A percentile compares a stretch with the other conserved stretches of the same genome.
Conservation (phyloP, 2,113 vertebrate genomes). For the Sakesphorus luctuosus region DNA sequence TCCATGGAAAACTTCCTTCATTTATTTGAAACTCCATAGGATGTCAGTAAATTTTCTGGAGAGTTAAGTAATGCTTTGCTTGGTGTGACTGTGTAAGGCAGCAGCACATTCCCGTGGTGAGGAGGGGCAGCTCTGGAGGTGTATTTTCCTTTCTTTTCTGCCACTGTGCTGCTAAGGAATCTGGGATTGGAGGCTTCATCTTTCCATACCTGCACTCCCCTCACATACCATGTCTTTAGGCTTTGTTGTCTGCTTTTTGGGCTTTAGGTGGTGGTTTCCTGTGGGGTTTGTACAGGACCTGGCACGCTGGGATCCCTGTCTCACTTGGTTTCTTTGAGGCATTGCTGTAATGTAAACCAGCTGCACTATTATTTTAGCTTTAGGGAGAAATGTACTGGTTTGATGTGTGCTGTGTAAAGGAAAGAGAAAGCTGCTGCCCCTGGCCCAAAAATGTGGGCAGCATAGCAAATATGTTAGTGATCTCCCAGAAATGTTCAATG, state of each 20-base stretch:
- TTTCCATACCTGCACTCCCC: neutral
- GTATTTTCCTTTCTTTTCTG: neutral
- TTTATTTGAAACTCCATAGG: neutral
- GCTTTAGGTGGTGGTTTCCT: neutral
- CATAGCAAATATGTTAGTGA: constrained; percentile 1
- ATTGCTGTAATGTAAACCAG: neutral
- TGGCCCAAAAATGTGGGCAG: constrained; percentile 23
- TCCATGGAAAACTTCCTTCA: neutral
- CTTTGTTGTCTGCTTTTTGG: neutral
- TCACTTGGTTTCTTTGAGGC: constrained; percentile 9
- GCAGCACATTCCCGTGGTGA: neutral
- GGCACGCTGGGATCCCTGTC: neutral
- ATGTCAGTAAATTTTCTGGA: neutral
- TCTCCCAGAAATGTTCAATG: constrained; percentile 50
- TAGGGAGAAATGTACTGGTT: constrained; percentile 30
- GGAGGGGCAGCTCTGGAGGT: neutral
- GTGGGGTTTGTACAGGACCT: neutral
- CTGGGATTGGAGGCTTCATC: neutral
- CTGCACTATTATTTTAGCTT: constrained; percentile 26
- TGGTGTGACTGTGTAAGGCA: accelerated
- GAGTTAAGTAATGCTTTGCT: neutral
- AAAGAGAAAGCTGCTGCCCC: constrained; percentile 47
- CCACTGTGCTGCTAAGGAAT: neutral
- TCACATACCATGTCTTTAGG: accelerated
- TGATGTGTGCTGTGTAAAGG: constrained; percentile 29